Conservation (phyloP, 2,888 invertebrate species). For the Cheilosia grossa region DNA sequence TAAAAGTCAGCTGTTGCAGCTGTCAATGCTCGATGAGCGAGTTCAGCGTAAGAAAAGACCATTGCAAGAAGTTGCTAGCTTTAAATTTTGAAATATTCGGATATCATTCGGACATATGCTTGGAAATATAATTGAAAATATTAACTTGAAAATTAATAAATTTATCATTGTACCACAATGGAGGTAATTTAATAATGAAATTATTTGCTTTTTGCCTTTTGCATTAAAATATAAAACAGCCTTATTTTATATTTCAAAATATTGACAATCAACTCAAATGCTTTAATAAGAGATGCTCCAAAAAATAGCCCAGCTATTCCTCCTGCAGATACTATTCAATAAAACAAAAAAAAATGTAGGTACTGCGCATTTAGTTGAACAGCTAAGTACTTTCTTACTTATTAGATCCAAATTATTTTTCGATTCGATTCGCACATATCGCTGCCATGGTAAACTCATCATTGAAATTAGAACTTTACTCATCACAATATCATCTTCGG, state of each 20-base stretch:
- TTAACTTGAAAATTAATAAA: no score
- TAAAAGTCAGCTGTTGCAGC: constrained; percentile 23
- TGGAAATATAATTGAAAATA: no score
- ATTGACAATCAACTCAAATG: constrained; percentile 76
- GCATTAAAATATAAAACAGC: constrained; percentile 9
- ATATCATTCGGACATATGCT: no score
- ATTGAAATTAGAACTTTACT: constrained; percentile 79
- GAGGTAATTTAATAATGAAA: no score
- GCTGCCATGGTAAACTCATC: constrained; percentile 81
- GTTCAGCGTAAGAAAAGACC: background rate
- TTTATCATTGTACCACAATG: no score
- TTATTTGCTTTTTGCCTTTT: constrained; percentile 42
- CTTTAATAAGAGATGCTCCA: constrained; percentile 79
- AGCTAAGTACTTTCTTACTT: constrained; percentile 83
- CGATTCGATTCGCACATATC: constrained; percentile 87
- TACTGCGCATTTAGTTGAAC: background rate
- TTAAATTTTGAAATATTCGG: background rate
- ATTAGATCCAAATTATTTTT: constrained; percentile 87
- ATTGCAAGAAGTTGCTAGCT: background rate
- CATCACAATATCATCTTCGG: constrained; percentile 68
- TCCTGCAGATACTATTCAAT: constrained; percentile 81
- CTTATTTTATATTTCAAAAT: constrained; percentile 25
- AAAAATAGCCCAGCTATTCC: constrained; percentile 82
- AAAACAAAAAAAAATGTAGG: background rate
- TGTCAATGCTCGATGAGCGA: constrained; percentile 1